A percentile compares a stretch with the other conserved stretches of the same genome.
phyloP scores from a whole-genome alignment of 2,888 invertebrate genomes.

The Bombyx huttoni region DNA sequence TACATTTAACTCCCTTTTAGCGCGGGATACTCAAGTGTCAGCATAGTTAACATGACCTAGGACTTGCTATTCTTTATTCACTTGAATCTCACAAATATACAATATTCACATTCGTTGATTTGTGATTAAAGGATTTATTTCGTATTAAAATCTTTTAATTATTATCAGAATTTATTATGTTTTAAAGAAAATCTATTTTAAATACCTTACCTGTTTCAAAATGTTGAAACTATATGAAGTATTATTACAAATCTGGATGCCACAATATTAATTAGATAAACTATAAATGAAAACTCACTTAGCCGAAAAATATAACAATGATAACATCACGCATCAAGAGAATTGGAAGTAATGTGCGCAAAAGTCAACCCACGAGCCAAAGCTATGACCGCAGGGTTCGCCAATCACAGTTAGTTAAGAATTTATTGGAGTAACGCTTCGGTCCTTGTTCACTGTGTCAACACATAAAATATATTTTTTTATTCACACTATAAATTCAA shows the following conservation, averaged over 20 bases:
- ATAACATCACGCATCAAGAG: slow-evolving; percentile 6
- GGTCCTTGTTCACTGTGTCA: background rate
- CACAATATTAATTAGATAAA: too few relatives aligned
- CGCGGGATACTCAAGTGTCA: too few relatives aligned
- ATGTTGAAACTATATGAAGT: background rate
- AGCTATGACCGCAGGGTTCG: slow-evolving; percentile 25
- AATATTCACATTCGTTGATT: too few relatives aligned
- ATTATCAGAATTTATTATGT: background rate
- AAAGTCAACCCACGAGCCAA: slow-evolving; percentile 21
- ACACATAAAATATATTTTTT: background rate
- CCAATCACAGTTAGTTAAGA: slow-evolving; percentile 22
- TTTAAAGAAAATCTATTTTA: background rate
- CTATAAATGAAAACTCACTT: too few relatives aligned
- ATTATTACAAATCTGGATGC: too few relatives aligned
- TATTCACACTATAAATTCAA: too few relatives aligned
- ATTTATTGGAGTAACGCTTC: slow-evolving; percentile 11
- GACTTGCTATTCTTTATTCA: too few relatives aligned
- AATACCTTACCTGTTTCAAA: background rate
- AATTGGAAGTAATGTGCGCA: slow-evolving; percentile 11
- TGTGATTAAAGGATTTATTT: too few relatives aligned
- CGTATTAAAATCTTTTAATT: background rate
- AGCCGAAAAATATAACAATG: slow-evolving; percentile 1
- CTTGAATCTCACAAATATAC: too few relatives aligned
- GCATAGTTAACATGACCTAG: too few relatives aligned
- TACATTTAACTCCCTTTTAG: too few relatives aligned